A percentile compares a stretch with the other conserved stretches of the same genome.
phyloP scores from a whole-genome alignment of 1,140 invertebrate genomes.

The Chionoecetes opilio region DNA sequence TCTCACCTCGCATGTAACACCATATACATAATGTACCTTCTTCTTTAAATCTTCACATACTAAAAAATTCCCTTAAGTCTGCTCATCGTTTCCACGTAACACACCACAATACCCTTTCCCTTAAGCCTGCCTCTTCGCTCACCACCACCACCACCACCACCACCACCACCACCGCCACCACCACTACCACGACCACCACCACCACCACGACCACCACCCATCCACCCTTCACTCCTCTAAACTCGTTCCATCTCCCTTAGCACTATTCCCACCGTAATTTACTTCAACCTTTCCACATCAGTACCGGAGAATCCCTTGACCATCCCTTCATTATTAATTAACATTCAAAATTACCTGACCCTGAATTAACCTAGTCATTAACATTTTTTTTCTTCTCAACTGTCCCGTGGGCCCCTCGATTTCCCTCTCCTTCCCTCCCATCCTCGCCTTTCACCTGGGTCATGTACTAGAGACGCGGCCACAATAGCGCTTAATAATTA shows the following conservation, averaged over 20 bases:
- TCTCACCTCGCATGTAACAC: too few species aligned
- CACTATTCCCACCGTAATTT: slow-evolving; percentile 8
- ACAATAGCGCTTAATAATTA: slow-evolving; percentile 44
- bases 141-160: not conserved
- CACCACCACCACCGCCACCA: not conserved
- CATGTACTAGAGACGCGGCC: slow-evolving; percentile 15
- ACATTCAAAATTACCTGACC: slow-evolving; percentile 44
- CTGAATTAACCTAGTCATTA: slow-evolving; percentile 6
- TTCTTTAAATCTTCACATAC: too few species aligned
- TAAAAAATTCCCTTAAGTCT: not conserved
- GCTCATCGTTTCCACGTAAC: not conserved
- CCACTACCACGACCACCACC: not conserved
- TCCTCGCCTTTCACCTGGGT: not conserved
- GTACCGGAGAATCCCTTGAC: not conserved
- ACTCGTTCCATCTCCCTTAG: not conserved
- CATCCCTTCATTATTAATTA: slow-evolving; percentile 19
- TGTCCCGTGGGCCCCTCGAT: not conserved
- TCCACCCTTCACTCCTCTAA: not conserved
- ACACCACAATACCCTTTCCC: too few species aligned
- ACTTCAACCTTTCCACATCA: not conserved
- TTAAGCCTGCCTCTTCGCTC: not conserved
- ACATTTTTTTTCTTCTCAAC: not conserved
- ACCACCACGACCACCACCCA: not conserved
- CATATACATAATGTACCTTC: too few species aligned
- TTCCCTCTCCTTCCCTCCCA: not conserved